A percentile compares a stretch with the other conserved stretches of the same genome.
Conservation (phyloP, 2,797 vertebrate genomes). For the Lycodopsis pacificus region DNA sequence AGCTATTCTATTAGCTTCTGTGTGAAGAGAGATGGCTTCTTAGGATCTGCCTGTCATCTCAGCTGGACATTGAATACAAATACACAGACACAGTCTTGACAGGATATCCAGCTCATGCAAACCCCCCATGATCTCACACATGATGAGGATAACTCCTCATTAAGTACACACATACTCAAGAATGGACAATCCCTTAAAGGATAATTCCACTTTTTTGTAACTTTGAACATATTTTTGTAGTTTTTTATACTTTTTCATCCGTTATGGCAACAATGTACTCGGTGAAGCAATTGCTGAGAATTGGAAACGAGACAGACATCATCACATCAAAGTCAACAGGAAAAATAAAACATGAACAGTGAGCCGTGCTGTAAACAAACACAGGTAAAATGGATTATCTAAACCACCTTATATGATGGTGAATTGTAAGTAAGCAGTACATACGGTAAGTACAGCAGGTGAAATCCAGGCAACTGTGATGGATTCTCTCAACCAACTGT, state of each 20-base stretch:
- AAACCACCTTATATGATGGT: neutral
- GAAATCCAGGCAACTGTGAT: neutral
- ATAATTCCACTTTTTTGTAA: neutral
- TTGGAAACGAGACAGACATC: too few species aligned
- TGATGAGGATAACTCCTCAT: neutral
- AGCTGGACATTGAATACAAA: conserved; percentile 40
- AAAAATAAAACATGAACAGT: neutral
- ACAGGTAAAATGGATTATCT: neutral
- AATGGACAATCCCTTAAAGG: neutral
- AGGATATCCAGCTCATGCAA: conserved; percentile 6
- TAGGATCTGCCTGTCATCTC: conserved; percentile 26
- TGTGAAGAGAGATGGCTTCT: conserved; percentile 29
- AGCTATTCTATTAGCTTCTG: conserved; percentile 10
- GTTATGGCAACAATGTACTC: neutral
- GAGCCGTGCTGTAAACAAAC: neutral
- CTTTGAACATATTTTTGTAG: neutral
- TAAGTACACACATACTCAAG: neutral
- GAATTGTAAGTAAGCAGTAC: neutral
- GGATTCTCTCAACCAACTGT: neutral
- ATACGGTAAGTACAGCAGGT: neutral
- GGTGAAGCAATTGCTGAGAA: neutral
- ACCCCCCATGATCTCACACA: neutral
- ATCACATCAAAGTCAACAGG: neutral
- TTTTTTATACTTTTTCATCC: neutral
- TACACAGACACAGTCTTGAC: conserved; percentile 9